Evolutionary conservation across 2,797 vertebrate genomes (phyloP).

Genomic region (Hypotaenidia okinawae): DNA sequence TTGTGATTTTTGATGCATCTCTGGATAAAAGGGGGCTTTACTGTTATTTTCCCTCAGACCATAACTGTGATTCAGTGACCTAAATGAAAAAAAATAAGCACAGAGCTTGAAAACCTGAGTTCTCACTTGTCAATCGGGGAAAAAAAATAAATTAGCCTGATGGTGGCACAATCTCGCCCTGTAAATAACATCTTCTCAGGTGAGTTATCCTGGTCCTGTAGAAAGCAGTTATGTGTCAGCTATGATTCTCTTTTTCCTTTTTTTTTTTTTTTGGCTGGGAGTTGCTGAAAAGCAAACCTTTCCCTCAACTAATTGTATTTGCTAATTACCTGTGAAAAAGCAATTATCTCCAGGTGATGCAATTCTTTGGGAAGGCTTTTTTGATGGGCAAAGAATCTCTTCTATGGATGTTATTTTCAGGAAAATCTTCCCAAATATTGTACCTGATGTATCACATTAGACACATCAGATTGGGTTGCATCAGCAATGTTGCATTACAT

Average conservation of each 20-base stretch:
- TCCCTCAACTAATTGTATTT: conserved; percentile 41
- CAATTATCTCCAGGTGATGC: conserved; percentile 34
- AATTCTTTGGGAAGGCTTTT: conserved; percentile 11
- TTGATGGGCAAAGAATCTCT: neutral
- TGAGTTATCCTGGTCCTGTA: neutral
- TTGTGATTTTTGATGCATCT: neutral
- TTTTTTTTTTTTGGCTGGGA: neutral
- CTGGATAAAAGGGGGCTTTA: neutral
- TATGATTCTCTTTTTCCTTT: neutral
- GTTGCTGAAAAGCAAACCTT: conserved; percentile 49
- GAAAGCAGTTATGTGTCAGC: neutral
- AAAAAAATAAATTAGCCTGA: neutral
- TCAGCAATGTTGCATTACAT: conserved; percentile 55
- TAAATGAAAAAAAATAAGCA: neutral
- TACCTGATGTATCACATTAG: conserved; percentile 57
- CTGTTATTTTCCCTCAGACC: neutral
- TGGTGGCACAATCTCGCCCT: neutral
- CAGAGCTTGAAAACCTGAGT: neutral
- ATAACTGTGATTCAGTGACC: neutral
- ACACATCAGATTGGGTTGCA: conserved; percentile 61
- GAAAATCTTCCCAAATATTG: conserved; percentile 32
- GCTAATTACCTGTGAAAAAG: conserved; percentile 66
- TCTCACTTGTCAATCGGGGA: neutral
- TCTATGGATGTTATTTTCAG: neutral
- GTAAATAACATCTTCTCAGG: neutral